phyloP scores from a whole-genome alignment of 2,113 vertebrate species.

The Ailurus styani region DNA sequence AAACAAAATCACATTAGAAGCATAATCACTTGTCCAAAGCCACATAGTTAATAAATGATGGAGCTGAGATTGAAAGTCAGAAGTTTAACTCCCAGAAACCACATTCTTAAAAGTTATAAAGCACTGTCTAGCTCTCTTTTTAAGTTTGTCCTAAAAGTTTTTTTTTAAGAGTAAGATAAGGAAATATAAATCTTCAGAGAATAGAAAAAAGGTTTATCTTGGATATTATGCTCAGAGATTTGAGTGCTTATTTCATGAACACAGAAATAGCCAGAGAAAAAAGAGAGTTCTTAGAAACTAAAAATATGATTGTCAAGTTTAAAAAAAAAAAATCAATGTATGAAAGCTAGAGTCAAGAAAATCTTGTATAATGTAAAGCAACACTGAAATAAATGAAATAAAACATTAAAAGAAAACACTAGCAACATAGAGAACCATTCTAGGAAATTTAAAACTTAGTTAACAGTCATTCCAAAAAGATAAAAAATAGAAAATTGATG shows the following conservation, averaged over 20 bases:
- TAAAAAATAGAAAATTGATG: neutral
- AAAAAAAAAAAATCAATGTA: neutral
- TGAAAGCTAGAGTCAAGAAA: neutral
- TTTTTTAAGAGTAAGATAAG: neutral
- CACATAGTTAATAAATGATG: slow-evolving; percentile 33
- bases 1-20: neutral
- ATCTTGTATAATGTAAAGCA: neutral
- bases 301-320: neutral
- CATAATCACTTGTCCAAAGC: slow-evolving; percentile 29
- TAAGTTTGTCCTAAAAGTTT: neutral
- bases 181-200: neutral
- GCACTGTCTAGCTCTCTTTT: neutral
- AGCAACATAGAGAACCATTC: neutral
- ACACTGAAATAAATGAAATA: neutral
- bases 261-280: neutral
- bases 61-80: neutral
- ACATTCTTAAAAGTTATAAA: slow-evolving; percentile 5
- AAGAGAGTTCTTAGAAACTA: neutral
- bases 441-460: slow-evolving; percentile 7
- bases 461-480: neutral
- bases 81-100: neutral
- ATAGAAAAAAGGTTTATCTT: neutral
- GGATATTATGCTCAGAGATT: neutral
- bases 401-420: neutral
- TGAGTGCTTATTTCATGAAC: neutral